A percentile compares a stretch with the other conserved stretches of the same genome.
Evolutionary conservation across 2,888 invertebrate species (phyloP).

Genomic region (Mimumesa dahlbomi): DNA sequence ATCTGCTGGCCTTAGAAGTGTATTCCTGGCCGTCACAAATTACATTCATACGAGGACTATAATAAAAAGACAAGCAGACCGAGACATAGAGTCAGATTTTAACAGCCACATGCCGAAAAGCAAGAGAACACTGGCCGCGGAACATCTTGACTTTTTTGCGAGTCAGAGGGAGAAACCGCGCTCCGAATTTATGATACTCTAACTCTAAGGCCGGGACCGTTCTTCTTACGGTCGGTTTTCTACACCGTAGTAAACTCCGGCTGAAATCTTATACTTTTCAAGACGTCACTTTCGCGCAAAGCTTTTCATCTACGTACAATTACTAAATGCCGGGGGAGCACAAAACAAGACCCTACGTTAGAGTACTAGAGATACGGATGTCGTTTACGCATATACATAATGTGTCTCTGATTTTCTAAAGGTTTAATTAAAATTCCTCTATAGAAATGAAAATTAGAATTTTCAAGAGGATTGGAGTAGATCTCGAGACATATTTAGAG

Average conservation of each 20-base stretch:
- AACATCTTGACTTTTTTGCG: background rate
- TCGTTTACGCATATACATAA: too few species aligned
- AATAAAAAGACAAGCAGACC: background rate
- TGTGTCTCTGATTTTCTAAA: too few species aligned
- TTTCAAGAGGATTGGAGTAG: background rate
- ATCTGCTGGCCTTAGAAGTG: too few species aligned
- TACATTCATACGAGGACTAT: background rate
- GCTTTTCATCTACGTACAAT: background rate
- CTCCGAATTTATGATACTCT: slow-evolving; percentile 9
- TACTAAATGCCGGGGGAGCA: background rate
- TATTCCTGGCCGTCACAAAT: too few species aligned
- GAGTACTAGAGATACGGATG: too few species aligned
- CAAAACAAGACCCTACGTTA: too few species aligned
- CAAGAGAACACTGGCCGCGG: too few species aligned
- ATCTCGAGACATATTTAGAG: slow-evolving; percentile 13
- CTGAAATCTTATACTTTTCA: background rate
- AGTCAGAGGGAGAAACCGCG: slow-evolving; percentile 1
- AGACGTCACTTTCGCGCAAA: background rate
- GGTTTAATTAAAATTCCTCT: too few species aligned
- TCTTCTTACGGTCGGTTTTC: background rate
- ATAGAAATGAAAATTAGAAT: too few species aligned
- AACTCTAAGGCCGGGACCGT: background rate
- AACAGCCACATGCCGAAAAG: too few species aligned
- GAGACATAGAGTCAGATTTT: background rate
- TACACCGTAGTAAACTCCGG: background rate